A percentile compares a stretch with the other conserved stretches of the same genome.
Conservation (phyloP, 2,113 vertebrate genomes). For the Phyllostomus hastatus region DNA sequence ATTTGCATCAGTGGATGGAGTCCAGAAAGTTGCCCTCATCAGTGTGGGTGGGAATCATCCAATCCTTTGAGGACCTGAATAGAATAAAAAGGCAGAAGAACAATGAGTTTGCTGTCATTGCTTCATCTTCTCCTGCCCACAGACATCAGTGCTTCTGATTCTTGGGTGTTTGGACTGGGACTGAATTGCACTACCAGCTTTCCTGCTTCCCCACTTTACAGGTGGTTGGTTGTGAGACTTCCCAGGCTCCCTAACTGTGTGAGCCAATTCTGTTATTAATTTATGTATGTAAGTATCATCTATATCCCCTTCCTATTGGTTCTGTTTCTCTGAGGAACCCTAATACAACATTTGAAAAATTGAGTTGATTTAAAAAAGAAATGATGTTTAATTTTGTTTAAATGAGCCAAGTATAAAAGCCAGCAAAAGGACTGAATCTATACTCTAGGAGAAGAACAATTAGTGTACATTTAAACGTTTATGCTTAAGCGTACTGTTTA, state of each 20-base stretch:
- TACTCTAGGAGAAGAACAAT: not conserved
- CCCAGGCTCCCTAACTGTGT: not conserved
- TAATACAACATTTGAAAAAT: not conserved
- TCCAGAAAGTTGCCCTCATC: too few species aligned
- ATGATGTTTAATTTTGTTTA: not conserved
- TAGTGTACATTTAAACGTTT: not conserved
- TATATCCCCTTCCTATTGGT: not conserved
- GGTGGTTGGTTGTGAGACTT: too few species aligned
- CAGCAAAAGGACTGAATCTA: not conserved
- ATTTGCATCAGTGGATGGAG: not conserved
- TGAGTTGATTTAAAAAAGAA: not conserved
- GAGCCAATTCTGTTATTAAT: not conserved
- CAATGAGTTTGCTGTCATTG: too few species aligned
- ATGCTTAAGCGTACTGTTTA: not conserved
- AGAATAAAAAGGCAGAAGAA: too few species aligned
- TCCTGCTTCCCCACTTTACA: not conserved
- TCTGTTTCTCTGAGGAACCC: not conserved
- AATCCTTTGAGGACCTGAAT: too few species aligned
- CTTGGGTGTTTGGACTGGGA: not conserved
- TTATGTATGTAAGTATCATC: not conserved
- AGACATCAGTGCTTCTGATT: not conserved
- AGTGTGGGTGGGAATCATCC: too few species aligned
- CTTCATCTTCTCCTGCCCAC: not conserved
- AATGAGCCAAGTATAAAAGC: not conserved
- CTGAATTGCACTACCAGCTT: not conserved